These are phyloP conservation scores for Drosophila meridionalis DNA, from an alignment of 2,888 invertebrate genomes.

Conservation along the genomic window DNA sequence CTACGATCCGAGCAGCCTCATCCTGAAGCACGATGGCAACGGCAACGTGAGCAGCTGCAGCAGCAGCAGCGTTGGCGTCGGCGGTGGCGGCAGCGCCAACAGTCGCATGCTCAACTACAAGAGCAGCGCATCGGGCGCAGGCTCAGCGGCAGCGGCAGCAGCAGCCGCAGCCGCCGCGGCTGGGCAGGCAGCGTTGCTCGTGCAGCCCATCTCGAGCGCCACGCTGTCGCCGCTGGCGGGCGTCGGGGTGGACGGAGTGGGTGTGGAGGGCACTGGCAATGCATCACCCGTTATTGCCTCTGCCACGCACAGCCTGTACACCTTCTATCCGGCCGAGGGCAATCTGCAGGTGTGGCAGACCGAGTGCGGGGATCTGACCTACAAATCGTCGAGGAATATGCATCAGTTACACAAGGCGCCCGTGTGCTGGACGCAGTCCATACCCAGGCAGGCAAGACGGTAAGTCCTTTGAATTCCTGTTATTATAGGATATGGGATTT, in stretches of 20 bases:
- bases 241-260: constrained; percentile 71
- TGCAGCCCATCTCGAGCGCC: constrained; percentile 83
- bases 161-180: constrained; percentile 55
- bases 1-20: constrained; percentile 82
- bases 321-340: constrained; percentile 85
- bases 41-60: constrained; percentile 69
- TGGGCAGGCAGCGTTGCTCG: constrained; percentile 80
- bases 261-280: constrained; percentile 74
- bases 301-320: constrained; percentile 84
- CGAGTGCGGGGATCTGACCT: constrained; percentile 84
- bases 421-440: constrained; percentile 85
- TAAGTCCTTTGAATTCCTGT: constrained; percentile 59
- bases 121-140: constrained; percentile 46
- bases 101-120: constrained; percentile 83
- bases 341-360: constrained; percentile 85
- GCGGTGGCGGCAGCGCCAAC: constrained; percentile 31
- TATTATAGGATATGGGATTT: background rate
- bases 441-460: constrained; percentile 85
- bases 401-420: constrained; percentile 84
- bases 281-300: constrained; percentile 84
- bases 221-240: constrained; percentile 75
- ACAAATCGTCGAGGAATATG: constrained; percentile 84
- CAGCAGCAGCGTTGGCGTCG: constrained; percentile 50
- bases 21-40: constrained; percentile 82
- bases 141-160: constrained; percentile 43